Percentiles rank a stretch among this genome's conserved stretches.
These are phyloP conservation scores for Connochaetes taurinus DNA, from an alignment of 2,113 vertebrate genomes.

Conservation along the genomic window DNA sequence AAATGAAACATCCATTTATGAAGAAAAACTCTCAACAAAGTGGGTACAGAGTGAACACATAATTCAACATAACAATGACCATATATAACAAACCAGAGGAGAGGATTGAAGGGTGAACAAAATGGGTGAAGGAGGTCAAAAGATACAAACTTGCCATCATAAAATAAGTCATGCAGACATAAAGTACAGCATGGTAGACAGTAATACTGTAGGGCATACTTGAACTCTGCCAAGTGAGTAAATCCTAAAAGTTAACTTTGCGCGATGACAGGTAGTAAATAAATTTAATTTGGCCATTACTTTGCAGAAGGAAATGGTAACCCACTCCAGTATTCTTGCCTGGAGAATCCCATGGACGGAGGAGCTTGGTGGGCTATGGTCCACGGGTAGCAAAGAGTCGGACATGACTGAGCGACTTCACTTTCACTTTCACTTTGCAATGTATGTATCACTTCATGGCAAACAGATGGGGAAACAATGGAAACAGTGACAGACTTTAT, in stretches of 20 bases:
- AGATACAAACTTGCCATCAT: neutral
- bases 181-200: neutral
- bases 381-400: too few relatives aligned
- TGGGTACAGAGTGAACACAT: neutral
- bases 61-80: neutral
- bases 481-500: neutral
- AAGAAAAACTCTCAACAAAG: neutral
- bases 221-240: neutral
- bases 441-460: neutral
- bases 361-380: too few relatives aligned
- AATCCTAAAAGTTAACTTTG: neutral
- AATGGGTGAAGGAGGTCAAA: neutral
- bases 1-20: neutral
- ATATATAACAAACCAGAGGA: neutral
- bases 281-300: neutral
- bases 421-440: neutral
- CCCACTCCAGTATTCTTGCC: too few relatives aligned
- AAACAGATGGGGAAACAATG: neutral
- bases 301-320: neutral
- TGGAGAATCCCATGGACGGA: too few relatives aligned
- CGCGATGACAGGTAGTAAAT: neutral
- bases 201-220: neutral
- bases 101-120: neutral
- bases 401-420: too few relatives aligned
- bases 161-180: neutral